These are phyloP conservation scores for Conger conger DNA, from an alignment of 2,113 vertebrate species.

Conservation along the genomic window DNA sequence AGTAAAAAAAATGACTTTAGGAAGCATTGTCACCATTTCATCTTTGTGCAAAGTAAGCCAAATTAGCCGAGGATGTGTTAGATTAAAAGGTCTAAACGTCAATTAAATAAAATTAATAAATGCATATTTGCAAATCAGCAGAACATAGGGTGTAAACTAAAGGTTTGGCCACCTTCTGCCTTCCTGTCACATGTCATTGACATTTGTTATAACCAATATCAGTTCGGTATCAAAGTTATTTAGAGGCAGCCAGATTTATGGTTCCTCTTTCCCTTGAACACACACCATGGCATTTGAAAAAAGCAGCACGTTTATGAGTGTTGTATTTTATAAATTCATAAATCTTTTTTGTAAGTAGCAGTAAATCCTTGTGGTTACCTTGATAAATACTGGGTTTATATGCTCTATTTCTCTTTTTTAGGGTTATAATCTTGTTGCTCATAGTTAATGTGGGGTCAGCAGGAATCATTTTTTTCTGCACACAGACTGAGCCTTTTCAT, in stretches of 20 bases:
- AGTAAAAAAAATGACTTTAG: not conserved
- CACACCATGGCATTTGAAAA: not conserved
- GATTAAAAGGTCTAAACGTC: not conserved
- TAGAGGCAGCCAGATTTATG: not conserved
- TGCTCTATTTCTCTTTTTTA: not conserved
- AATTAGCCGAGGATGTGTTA: not conserved
- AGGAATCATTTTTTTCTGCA: not conserved
- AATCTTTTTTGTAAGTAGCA: not conserved
- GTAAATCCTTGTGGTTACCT: not conserved
- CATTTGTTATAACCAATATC: not conserved
- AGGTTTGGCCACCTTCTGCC: not conserved
- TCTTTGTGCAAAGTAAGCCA: not conserved
- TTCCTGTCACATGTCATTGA: not conserved
- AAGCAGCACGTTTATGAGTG: not conserved
- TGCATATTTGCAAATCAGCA: not conserved
- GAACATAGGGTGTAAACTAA: not conserved
- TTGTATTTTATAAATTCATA: constrained; percentile 10
- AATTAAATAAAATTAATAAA: not conserved
- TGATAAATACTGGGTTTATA: not conserved
- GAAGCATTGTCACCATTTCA: not conserved
- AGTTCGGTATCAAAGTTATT: not conserved
- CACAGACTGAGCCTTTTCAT: not conserved
- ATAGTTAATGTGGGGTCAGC: not conserved
- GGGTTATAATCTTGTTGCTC: not conserved
- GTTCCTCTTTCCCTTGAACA: not conserved